A percentile compares a stretch with the other conserved stretches of the same genome.
Evolutionary conservation across 1,140 invertebrate species (phyloP).

Genomic region (Helicorthomorpha holstii): DNA sequence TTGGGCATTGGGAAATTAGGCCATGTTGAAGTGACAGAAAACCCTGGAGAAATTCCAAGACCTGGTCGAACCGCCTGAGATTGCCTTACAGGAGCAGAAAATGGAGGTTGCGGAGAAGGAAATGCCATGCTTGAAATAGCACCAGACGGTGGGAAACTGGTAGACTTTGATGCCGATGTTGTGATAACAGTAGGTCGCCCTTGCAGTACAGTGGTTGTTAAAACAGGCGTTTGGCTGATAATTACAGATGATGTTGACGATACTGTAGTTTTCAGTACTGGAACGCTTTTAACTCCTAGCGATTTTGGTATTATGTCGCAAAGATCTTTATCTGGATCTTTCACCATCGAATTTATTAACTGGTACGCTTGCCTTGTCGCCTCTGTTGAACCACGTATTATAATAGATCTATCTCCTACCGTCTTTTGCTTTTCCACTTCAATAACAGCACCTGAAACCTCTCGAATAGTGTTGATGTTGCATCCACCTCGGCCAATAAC

Average conservation of each 20-base stretch:
- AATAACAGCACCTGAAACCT: constrained; percentile 86
- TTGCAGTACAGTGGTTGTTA: neutral
- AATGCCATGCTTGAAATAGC: neutral
- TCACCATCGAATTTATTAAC: constrained; percentile 68
- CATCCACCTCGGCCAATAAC: constrained; percentile 90
- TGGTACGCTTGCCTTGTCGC: constrained; percentile 74
- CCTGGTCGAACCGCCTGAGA: constrained; percentile 1
- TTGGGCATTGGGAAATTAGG: neutral
- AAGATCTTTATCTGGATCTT: constrained; percentile 84
- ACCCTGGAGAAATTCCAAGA: neutral
- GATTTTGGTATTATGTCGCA: constrained; percentile 55
- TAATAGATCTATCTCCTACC: constrained; percentile 81
- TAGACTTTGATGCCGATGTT: neutral
- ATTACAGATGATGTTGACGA: neutral
- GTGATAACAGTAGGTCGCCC: neutral
- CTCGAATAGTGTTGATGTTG: constrained; percentile 92
- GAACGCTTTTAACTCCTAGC: constrained; percentile 21
- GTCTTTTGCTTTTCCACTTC: constrained; percentile 96
- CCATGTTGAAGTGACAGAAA: constrained; percentile 4
- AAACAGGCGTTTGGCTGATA: neutral
- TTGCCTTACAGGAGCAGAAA: neutral
- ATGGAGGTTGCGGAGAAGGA: neutral
- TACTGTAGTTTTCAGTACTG: neutral
- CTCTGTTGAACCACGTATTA: constrained; percentile 81
- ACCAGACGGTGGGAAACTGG: neutral